phyloP scores from a whole-genome alignment of 2,888 invertebrate species.

The Lymantria dispar region DNA sequence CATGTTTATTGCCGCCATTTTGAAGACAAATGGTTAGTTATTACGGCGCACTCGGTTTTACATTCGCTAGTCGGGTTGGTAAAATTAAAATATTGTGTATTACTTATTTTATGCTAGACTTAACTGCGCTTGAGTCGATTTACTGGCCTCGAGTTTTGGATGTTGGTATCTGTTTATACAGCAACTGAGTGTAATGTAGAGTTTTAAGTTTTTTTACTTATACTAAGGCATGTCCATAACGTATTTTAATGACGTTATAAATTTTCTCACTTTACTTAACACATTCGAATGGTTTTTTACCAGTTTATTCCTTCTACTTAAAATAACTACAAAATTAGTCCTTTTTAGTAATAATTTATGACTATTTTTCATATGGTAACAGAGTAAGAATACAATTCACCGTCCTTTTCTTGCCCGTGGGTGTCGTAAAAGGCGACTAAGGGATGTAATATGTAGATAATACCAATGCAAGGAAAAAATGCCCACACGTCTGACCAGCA shows the following conservation, averaged over 20 bases:
- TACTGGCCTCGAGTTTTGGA: constrained; percentile 45
- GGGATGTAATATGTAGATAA: no score
- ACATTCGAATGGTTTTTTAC: constrained; percentile 28
- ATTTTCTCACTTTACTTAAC: constrained; percentile 57
- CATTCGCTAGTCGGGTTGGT: constrained; percentile 72
- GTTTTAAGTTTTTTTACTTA: constrained; percentile 20
- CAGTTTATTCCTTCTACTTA: constrained; percentile 4
- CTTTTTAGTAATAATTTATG: no score
- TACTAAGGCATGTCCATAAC: constrained; percentile 15
- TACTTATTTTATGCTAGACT: constrained; percentile 68
- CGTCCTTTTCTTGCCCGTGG: no score
- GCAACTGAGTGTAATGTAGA: constrained; percentile 34
- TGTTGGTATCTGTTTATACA: constrained; percentile 48
- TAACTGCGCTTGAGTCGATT: constrained; percentile 75
- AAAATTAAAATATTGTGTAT: constrained; percentile 81
- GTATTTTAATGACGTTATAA: constrained; percentile 40
- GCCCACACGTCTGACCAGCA: no score
- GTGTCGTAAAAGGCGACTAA: no score
- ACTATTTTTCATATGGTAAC: no score
- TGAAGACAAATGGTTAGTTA: constrained; percentile 83
- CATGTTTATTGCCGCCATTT: constrained; percentile 82
- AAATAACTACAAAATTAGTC: no score
- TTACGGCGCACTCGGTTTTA: constrained; percentile 78
- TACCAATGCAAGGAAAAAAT: no score
- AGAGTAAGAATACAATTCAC: no score